phyloP scores from a whole-genome alignment of 2,888 invertebrate species.

The Agriotes lineatus region DNA sequence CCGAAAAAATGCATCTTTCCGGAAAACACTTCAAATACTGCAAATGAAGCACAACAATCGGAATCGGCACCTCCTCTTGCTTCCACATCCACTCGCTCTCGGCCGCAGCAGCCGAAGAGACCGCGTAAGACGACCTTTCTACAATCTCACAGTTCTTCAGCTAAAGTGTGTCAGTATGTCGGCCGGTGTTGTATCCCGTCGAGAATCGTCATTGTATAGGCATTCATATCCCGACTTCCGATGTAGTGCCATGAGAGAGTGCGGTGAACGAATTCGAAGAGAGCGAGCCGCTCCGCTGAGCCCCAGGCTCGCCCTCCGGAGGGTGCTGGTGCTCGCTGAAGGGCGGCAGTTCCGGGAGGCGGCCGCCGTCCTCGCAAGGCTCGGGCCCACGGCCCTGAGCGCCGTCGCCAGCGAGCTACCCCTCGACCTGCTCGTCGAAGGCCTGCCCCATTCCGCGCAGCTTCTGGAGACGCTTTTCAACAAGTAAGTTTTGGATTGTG shows the following conservation, averaged over 20 bases:
- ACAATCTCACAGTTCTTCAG: conserved; percentile 42
- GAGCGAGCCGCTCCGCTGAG: conserved; percentile 74
- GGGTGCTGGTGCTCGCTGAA: conserved; percentile 86
- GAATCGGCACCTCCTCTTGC: no score
- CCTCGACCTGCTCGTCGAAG: conserved; percentile 88
- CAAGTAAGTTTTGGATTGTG: conserved; percentile 70
- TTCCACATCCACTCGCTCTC: no score
- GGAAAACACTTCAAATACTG: no score
- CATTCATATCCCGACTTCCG: conserved; percentile 54
- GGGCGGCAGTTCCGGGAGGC: conserved; percentile 92
- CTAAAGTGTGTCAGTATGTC: conserved; percentile 58
- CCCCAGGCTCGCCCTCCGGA: conserved; percentile 75
- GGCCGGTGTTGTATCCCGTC: conserved; percentile 45
- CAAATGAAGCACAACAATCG: no score
- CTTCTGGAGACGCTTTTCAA: conserved; percentile 86
- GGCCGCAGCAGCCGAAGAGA: no score
- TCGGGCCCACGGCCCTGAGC: conserved; percentile 85
- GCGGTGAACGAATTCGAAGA: conserved; percentile 78
- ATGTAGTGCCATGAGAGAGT: conserved; percentile 73
- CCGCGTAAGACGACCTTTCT: conserved; percentile 41
- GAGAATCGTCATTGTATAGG: conserved; percentile 40
- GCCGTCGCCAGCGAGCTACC: conserved; percentile 84
- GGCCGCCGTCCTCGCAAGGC: conserved; percentile 83
- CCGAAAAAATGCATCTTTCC: no score
- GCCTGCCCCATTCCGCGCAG: conserved; percentile 88